Conservation (phyloP, 1,140 invertebrate species). For the Drosophila subpulchrella region DNA sequence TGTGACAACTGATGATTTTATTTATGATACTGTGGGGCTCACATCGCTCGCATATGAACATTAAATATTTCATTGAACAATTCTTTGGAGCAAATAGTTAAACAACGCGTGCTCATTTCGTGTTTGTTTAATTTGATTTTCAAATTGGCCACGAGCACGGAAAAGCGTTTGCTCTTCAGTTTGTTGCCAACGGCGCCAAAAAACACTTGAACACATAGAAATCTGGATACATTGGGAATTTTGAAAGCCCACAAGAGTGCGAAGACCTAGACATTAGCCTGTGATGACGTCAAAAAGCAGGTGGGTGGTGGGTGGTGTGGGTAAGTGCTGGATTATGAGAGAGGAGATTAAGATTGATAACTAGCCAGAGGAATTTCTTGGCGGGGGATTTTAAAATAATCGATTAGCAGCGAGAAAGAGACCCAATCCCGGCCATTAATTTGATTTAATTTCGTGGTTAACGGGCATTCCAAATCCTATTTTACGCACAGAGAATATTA, state of each 20-base stretch:
- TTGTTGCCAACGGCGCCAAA: constrained; percentile 46
- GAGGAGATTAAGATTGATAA: constrained; percentile 17
- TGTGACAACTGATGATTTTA: constrained; percentile 77
- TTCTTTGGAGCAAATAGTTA: constrained; percentile 9
- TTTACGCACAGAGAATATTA: too few species aligned
- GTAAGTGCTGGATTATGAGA: constrained; percentile 10
- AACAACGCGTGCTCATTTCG: not conserved
- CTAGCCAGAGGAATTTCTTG: constrained; percentile 1
- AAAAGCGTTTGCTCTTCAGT: constrained; percentile 16
- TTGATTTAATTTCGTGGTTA: not conserved
- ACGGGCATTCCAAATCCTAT: too few species aligned
- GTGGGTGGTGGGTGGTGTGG: constrained; percentile 13
- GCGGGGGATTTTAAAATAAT: not conserved
- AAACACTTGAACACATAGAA: constrained; percentile 27
- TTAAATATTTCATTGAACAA: constrained; percentile 46
- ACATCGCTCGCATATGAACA: constrained; percentile 15
- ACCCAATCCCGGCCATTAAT: not conserved
- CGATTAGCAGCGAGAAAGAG: not conserved
- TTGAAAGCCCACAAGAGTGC: constrained; percentile 28
- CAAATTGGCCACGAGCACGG: constrained; percentile 19
- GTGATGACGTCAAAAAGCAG: constrained; percentile 36
- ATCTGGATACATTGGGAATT: constrained; percentile 15
- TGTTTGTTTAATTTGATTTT: constrained; percentile 34
- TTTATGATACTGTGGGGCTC: constrained; percentile 54
- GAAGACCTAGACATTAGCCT: constrained; percentile 36